Percentiles rank a stretch among this genome's conserved stretches.
Conservation (phyloP, 2,113 vertebrate genomes). For the Mesoclemmys tuberculata region DNA sequence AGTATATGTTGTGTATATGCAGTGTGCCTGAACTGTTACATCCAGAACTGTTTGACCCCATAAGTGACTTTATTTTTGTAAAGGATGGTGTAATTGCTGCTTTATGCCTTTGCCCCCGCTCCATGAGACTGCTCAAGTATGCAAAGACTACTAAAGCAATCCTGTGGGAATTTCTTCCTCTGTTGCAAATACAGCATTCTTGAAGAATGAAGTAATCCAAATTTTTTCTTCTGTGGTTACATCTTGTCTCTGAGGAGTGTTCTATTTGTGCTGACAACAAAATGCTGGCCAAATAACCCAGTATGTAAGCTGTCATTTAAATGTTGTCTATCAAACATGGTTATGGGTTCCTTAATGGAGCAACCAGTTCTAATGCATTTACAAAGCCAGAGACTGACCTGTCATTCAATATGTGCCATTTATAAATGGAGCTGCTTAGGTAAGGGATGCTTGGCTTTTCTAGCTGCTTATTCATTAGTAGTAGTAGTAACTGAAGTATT, state of each 20-base stretch:
- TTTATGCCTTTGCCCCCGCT: not conserved
- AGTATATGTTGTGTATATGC: not conserved
- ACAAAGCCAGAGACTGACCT: not conserved
- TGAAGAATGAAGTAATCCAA: not conserved
- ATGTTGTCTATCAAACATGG: not conserved
- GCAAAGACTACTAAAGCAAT: not conserved
- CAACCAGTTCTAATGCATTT: not conserved
- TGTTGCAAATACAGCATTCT: conserved; percentile 37
- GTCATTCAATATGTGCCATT: not conserved
- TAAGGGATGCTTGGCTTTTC: not conserved
- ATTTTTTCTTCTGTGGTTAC: not conserved
- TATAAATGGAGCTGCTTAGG: not conserved
- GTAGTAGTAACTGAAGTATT: not conserved
- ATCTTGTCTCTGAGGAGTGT: conserved; percentile 32
- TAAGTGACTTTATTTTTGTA: not conserved
- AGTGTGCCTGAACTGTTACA: not conserved
- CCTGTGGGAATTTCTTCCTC: conserved; percentile 11
- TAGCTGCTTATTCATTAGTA: not conserved
- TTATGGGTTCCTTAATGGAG: not conserved
- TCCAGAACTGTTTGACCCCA: not conserved
- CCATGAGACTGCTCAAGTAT: not conserved
- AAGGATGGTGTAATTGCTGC: not conserved
- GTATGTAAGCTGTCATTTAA: not conserved
- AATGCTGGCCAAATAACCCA: not conserved
- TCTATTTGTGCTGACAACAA: not conserved